These are phyloP conservation scores for Pantherophis vulpinus DNA, from an alignment of 2,797 vertebrate genomes.

Conservation along the genomic window DNA sequence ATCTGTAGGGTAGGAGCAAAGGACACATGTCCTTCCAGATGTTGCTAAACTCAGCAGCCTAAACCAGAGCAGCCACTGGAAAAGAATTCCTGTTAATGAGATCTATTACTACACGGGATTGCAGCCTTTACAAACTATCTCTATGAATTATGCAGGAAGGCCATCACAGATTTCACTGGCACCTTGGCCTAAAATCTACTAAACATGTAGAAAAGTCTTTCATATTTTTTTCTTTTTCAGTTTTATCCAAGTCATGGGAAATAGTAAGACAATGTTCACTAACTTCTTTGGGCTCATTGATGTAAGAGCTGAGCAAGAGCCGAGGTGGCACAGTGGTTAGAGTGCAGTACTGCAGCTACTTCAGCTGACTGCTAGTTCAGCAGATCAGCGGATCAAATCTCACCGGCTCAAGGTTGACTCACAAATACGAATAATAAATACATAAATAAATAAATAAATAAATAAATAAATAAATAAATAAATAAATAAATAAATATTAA, in stretches of 20 bases:
- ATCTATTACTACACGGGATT: background rate
- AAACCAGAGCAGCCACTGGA: background rate
- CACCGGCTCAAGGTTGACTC: too few relatives aligned
- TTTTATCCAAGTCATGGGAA: background rate
- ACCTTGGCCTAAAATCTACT: background rate
- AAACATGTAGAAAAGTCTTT: background rate
- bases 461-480: too few relatives aligned
- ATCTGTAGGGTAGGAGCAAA: background rate
- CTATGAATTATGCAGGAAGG: background rate
- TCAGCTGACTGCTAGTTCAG: too few relatives aligned
- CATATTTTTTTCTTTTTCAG: background rate
- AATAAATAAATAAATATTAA: too few relatives aligned
- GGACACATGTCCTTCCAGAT: background rate
- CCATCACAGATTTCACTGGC: background rate
- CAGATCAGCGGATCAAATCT: too few relatives aligned
- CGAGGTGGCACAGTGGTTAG: too few relatives aligned
- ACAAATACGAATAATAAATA: too few relatives aligned
- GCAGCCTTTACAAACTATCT: background rate
- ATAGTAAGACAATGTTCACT: background rate
- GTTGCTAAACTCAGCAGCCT: background rate
- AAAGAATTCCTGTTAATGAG: background rate
- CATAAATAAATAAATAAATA: too few relatives aligned
- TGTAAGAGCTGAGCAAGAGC: background rate
- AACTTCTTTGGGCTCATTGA: background rate
- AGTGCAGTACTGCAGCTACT: too few relatives aligned